Base-by-base conservation (phyloP, 1,140 invertebrate species). In the Aporrectodea caliginosa region DNA sequence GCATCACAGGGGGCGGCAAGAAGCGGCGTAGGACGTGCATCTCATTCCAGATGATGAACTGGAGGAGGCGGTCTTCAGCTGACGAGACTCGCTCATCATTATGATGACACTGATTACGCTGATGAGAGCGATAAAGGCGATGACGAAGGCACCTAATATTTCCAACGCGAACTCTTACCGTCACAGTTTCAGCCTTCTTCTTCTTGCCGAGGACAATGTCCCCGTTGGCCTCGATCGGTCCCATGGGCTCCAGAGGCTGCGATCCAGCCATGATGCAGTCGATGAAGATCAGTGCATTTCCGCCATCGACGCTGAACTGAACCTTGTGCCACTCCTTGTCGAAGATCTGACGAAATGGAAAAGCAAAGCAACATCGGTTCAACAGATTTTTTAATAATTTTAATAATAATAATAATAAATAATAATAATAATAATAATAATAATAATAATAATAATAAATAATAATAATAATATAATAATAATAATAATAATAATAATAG, bases 271-370 rank as follows among this genome's bases (percentile, higher is more conserved):
- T 82, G 72, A 90, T 87, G 83, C 93, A 94, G 84, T 94, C 93
- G 0, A 93, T 87, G 80, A 92, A 93, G 0, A 93, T 85, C 14
- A 91, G 84, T 0, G 93, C 90, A 32, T 90, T 89, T 72, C 93
- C 90, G 79, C 91, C 89, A 78, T 90, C 91, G 1, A 94, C 90
- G 1, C 92, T 92, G 77, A 94, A 90, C 83, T 94, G 92, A 14
- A 94, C 88, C 88, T 94, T 94, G 83, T 94, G 93, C 93, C 93
- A 94, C 73, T 92, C 90, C 77, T 90, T 90, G 82, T 92, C 91
- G 84, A 94, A 93, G 16, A 93, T 87, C 92, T 93, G 85, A 2
- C n/a, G n/a, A n/a, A n/a, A n/a, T n/a, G n/a, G n/a, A n/a, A n/a
- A n/a, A n/a, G n/a, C n/a, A n/a, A n/a, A n/a, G n/a, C n/a, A n/a